Percentiles rank a stretch among this genome's conserved stretches.
Evolutionary conservation across 2,888 invertebrate species (phyloP).

Genomic region (Pyralis farinalis): DNA sequence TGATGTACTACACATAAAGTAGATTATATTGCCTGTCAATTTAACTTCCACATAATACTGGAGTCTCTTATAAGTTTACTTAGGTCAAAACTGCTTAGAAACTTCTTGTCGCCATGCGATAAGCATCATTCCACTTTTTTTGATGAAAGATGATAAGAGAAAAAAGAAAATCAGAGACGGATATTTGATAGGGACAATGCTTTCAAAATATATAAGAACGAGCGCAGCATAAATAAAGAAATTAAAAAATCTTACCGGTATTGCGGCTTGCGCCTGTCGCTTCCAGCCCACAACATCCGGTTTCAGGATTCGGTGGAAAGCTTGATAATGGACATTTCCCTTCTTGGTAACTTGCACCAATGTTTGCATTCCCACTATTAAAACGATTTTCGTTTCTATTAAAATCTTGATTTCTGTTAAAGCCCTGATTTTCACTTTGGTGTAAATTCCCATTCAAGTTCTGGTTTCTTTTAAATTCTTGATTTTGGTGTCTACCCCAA

Average conservation of each 20-base stretch:
- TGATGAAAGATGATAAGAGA: neutral
- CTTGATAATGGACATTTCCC: conserved; percentile 47
- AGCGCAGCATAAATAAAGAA: too few species aligned
- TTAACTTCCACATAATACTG: too few species aligned
- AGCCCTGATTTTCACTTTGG: neutral
- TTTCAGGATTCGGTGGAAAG: conserved; percentile 48
- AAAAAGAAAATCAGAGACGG: too few species aligned
- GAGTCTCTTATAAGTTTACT: too few species aligned
- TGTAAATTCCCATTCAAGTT: too few species aligned
- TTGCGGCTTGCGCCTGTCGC: conserved; percentile 47
- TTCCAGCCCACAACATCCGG: conserved; percentile 62
- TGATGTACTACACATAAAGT: too few species aligned
- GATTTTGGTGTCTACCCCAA: neutral
- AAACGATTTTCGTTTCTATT: conserved; percentile 8
- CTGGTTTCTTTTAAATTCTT: neutral
- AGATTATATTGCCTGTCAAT: too few species aligned
- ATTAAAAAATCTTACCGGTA: conserved; percentile 55
- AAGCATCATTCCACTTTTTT: neutral
- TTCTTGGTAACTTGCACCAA: conserved; percentile 16
- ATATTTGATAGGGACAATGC: too few species aligned
- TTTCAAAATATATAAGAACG: too few species aligned
- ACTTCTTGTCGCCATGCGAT: too few species aligned
- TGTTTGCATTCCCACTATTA: conserved; percentile 13
- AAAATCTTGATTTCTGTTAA: neutral
- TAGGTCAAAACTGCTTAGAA: too few species aligned